Evolutionary conservation across 2,888 invertebrate genomes (phyloP).

Genomic region (Acrocyrtus sp.): DNA sequence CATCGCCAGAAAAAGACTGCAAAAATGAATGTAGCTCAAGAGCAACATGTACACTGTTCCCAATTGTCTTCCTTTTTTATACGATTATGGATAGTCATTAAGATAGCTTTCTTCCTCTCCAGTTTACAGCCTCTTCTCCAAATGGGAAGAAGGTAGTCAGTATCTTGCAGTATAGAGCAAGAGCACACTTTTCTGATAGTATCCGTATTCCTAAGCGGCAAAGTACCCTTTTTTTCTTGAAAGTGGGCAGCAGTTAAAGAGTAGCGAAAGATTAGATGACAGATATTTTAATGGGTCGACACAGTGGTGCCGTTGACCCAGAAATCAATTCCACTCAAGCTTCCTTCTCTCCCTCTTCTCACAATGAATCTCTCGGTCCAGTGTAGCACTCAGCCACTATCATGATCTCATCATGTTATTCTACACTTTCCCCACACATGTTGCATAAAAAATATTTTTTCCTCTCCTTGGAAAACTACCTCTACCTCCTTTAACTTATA

Average conservation of each 20-base stretch:
- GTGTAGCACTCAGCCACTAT: background rate
- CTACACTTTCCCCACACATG: slow-evolving; percentile 10
- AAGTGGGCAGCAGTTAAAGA: background rate
- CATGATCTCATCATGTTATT: background rate
- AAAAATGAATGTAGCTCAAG: too few species aligned
- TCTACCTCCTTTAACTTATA: too few species aligned
- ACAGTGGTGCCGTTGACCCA: slow-evolving; percentile 27
- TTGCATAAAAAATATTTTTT: too few species aligned
- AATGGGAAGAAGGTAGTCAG: slow-evolving; percentile 23
- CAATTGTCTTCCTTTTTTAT: slow-evolving; percentile 18
- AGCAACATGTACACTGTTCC: too few species aligned
- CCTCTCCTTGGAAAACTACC: too few species aligned
- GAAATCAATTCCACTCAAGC: slow-evolving; percentile 27
- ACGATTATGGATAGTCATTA: slow-evolving; percentile 21
- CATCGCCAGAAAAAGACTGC: too few species aligned
- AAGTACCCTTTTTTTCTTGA: slow-evolving; percentile 10
- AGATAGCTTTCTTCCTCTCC: slow-evolving; percentile 10
- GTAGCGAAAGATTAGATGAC: slow-evolving; percentile 12
- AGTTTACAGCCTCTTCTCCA: slow-evolving; percentile 17
- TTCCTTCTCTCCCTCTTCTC: background rate
- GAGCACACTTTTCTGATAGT: too few species aligned
- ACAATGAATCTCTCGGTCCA: background rate
- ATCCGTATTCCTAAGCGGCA: too few species aligned
- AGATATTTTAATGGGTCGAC: slow-evolving; percentile 24
- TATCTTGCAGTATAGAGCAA: too few species aligned